A percentile compares a stretch with the other conserved stretches of the same genome.
Conservation (phyloP, 2,888 invertebrate genomes). For the Phengaris arion region DNA sequence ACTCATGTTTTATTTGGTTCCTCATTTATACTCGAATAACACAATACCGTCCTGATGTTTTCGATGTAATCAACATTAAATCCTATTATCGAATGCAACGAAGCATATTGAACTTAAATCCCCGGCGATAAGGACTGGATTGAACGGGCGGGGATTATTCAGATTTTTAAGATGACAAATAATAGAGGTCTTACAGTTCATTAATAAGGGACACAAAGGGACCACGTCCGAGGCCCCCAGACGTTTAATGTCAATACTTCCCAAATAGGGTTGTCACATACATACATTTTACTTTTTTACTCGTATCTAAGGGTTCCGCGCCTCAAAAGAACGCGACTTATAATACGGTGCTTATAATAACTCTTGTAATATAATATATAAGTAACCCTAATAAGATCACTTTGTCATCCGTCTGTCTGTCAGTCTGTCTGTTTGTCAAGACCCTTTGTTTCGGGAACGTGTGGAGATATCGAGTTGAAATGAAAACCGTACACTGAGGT, state of each 20-base stretch:
- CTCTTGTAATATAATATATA: no score
- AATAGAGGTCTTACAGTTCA: conserved; percentile 49
- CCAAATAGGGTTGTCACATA: conserved; percentile 48
- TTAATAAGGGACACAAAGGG: conserved; percentile 53
- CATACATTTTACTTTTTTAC: neutral
- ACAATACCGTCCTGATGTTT: conserved; percentile 33
- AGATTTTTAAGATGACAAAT: conserved; percentile 45
- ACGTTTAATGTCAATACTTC: conserved; percentile 45
- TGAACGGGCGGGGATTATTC: neutral
- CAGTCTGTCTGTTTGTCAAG: no score
- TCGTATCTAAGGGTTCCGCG: no score
- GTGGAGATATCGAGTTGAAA: no score
- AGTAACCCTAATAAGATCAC: no score
- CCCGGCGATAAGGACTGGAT: conserved; percentile 26
- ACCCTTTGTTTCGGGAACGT: no score
- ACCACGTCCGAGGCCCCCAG: conserved; percentile 50
- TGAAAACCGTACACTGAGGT: no score
- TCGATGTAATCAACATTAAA: conserved; percentile 36
- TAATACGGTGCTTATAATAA: no score
- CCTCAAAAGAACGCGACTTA: no score
- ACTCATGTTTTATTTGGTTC: conserved; percentile 23
- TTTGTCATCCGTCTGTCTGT: no score
- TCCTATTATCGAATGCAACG: conserved; percentile 34
- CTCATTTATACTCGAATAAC: conserved; percentile 32
- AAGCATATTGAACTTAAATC: conserved; percentile 28